Evolutionary conservation across 92 coral and sea anemone genomes (phyloP).

Genomic region (Actinostola sp.): DNA sequence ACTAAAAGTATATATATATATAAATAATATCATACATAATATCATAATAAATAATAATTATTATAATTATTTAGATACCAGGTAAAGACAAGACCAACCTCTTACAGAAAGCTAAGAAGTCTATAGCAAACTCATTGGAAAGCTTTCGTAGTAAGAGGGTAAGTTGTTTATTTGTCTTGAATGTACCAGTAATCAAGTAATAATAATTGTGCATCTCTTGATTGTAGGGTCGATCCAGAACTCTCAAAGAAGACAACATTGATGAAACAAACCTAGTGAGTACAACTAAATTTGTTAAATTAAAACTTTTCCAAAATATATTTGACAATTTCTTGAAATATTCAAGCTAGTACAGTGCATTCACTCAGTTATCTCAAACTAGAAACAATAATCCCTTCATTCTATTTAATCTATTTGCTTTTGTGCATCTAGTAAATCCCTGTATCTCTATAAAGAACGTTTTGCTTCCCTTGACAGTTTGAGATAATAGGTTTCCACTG

Average conservation of each 20-base stretch:
- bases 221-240: conserved; percentile 48
- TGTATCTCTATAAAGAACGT: too few relatives aligned
- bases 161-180: background rate
- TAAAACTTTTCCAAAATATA: background rate
- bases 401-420: too few relatives aligned
- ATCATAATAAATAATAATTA: background rate
- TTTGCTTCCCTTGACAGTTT: too few relatives aligned
- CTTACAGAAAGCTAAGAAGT: conserved; percentile 82
- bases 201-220: background rate
- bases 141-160: conserved; percentile 79
- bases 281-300: conserved; percentile 7
- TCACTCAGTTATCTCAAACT: too few relatives aligned
- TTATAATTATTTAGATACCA: conserved; percentile 1
- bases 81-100: conserved; percentile 63
- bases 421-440: too few relatives aligned
- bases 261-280: conserved; percentile 35
- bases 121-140: conserved; percentile 72
- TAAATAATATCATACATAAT: too few relatives aligned
- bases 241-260: conserved; percentile 37
- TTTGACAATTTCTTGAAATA: background rate
- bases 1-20: too few relatives aligned
- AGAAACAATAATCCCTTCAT: too few relatives aligned
- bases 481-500: too few relatives aligned
- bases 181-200: background rate
- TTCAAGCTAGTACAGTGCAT: background rate